Evolutionary conservation across 1,140 invertebrate genomes (phyloP).

Genomic region (Yoshiicerus persimilis): DNA sequence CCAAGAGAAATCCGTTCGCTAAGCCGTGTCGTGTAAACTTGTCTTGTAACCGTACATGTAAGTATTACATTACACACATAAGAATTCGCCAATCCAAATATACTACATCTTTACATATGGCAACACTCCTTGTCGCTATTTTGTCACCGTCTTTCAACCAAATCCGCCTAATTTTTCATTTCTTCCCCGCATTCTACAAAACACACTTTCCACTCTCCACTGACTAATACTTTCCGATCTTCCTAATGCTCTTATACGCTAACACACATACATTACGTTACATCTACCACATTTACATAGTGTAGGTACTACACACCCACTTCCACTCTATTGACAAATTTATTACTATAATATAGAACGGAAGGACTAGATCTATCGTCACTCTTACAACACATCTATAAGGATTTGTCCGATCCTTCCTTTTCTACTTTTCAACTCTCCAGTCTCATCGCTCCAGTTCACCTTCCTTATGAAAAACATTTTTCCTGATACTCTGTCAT

Average conservation of each 20-base stretch:
- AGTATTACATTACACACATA: neutral
- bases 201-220: neutral
- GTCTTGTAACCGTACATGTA: neutral
- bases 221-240: neutral
- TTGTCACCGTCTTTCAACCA: neutral
- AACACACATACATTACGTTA: no score
- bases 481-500: neutral
- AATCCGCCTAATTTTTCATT: constrained; percentile 18
- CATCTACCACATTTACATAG: neutral
- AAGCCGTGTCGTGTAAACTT: neutral
- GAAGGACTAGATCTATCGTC: neutral
- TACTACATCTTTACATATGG: neutral
- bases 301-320: no score
- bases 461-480: neutral
- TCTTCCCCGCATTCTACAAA: neutral
- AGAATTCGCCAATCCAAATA: neutral
- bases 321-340: neutral
- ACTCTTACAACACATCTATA: neutral
- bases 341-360: neutral
- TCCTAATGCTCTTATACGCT: neutral
- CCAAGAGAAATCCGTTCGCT: neutral
- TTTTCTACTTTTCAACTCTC: neutral
- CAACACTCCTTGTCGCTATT: neutral
- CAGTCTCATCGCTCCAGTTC: neutral
- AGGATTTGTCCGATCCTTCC: neutral